Base-by-base conservation (phyloP, 2,113 vertebrate species). In the Sialia sialis region DNA sequence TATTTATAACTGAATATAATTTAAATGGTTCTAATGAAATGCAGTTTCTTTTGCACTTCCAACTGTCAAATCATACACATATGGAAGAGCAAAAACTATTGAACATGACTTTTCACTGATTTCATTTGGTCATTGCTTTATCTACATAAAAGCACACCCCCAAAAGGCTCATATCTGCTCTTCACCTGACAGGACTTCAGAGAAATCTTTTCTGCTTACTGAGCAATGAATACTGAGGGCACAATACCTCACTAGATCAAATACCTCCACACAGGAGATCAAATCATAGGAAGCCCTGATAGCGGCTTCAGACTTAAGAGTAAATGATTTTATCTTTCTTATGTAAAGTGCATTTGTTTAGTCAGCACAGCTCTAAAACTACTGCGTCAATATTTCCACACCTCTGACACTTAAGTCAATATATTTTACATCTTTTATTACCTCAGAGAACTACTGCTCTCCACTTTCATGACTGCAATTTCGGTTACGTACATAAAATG, bases 311-410 rank as follows among this genome's bases (percentile, higher is more conserved):
- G 81, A 74, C 38, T 43, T 63, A 62, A 69, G 52, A 74, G 56
- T 51, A 77, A 85, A 90, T 34, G 22, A 70, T 62, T 89, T 96
- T 89, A 95, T 95, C 87, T 94, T 59, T 51, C 84, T 59, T 80
- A 59, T 55, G 43, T 70, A 93, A 93, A 84, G 76, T 0, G 0
- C 32, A 8, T 52, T 91, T 95, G 89, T 95, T 95, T 95, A 83
- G 72, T 88, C 51, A 90, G 72, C 66, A 5, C 84, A 56, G 84
- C 55, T 8, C 74, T 46, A 62, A 29, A 77, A 77, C 64, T 30
- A 46, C 11, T 51, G 27, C 6, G 44, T 90, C 91, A 94, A 38
- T 88, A 90, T 81, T 94, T 93, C 77, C 70, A 74, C 63, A 91
- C 46, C 59, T 94, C 81, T 56, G 36, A 80, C 68, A 93, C 29